A percentile compares a stretch with the other conserved stretches of the same genome.
These are phyloP conservation scores for Phyllotreta striolata DNA, from an alignment of 2,888 invertebrate genomes.

Conservation along the genomic window DNA sequence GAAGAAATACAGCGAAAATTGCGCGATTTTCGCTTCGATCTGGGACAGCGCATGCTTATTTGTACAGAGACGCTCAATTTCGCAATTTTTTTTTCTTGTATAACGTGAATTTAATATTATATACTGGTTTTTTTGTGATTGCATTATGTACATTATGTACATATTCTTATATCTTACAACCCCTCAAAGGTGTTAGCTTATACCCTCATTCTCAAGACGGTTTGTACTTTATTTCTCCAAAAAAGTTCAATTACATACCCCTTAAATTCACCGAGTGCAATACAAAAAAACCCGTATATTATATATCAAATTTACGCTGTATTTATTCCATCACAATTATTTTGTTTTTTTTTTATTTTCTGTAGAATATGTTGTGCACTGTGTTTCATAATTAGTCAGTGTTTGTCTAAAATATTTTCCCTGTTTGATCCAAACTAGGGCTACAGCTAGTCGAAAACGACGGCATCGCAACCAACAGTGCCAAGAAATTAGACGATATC, in stretches of 20 bases:
- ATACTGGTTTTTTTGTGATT: background rate
- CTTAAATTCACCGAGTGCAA: background rate
- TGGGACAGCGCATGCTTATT: too few species aligned
- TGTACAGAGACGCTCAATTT: too few species aligned
- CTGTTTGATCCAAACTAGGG: slow-evolving; percentile 47
- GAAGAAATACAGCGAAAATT: slow-evolving; percentile 25
- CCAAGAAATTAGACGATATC: slow-evolving; percentile 53
- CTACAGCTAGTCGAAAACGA: slow-evolving; percentile 48
- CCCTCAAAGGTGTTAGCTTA: too few species aligned
- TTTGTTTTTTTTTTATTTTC: slow-evolving; percentile 29
- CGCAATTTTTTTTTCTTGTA: too few species aligned
- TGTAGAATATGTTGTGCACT: slow-evolving; percentile 43
- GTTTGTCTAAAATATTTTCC: slow-evolving; percentile 33
- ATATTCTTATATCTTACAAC: too few species aligned
- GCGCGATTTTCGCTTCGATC: background rate
- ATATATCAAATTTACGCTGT: slow-evolving; percentile 15
- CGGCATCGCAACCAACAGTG: slow-evolving; percentile 50
- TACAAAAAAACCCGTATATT: slow-evolving; percentile 9
- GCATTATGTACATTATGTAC: too few species aligned
- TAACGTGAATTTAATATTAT: background rate
- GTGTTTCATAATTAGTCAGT: slow-evolving; percentile 35
- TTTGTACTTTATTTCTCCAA: background rate
- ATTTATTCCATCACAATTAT: slow-evolving; percentile 25
- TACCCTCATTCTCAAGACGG: too few species aligned
- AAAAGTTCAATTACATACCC: background rate